Percentiles rank a stretch among this genome's conserved stretches.
Conservation (phyloP, 2,113 vertebrate genomes). For the Cyprichromis sp. region DNA sequence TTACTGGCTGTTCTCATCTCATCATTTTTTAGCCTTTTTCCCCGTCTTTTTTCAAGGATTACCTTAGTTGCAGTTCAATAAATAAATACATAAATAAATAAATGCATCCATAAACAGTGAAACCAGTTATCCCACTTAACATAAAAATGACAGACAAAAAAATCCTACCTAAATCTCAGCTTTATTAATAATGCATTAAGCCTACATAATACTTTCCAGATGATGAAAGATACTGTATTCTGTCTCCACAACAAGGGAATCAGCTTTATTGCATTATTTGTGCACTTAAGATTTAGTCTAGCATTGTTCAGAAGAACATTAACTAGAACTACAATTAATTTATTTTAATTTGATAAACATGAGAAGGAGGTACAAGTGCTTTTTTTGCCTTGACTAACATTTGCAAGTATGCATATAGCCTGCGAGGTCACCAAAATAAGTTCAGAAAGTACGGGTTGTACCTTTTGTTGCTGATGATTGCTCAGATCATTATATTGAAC, state of each 20-base stretch:
- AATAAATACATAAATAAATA: neutral
- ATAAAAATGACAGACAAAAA: neutral
- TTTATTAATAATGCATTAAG: neutral
- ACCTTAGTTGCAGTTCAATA: neutral
- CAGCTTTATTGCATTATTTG: neutral
- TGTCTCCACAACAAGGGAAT: neutral
- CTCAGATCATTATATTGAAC: neutral
- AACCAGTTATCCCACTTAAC: neutral
- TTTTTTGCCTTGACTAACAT: neutral
- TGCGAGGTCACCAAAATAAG: neutral
- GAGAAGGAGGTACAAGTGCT: neutral
- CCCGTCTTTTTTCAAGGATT: neutral
- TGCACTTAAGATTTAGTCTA: neutral
- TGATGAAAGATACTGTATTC: neutral
- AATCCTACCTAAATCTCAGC: neutral
- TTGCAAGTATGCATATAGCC: neutral
- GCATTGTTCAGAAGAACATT: neutral
- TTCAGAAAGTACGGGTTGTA: neutral
- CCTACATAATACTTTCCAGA: neutral
- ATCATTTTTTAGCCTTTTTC: fast-evolving
- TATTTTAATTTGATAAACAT: neutral
- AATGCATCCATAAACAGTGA: neutral
- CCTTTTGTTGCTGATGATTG: neutral
- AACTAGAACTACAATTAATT: neutral
- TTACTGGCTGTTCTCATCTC: neutral